phyloP scores from a whole-genome alignment of 2,888 invertebrate species.

The Sisyra nigra region DNA sequence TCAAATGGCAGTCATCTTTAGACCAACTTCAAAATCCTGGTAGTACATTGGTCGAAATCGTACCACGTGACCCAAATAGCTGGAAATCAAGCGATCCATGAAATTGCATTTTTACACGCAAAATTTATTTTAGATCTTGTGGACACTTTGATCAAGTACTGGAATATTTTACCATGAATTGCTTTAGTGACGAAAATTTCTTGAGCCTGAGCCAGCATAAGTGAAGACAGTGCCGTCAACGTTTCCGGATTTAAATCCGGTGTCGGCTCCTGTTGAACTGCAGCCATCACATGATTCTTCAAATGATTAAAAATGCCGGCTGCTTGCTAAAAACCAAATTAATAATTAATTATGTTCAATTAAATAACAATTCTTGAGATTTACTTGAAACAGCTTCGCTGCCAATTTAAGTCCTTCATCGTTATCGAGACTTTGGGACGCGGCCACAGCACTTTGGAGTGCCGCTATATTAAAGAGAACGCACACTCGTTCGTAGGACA shows the following conservation, averaged over 20 bases:
- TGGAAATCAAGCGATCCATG: too few species aligned
- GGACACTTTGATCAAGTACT: too few species aligned
- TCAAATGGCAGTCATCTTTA: too few species aligned
- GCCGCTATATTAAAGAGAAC: conserved; percentile 94
- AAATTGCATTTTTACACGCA: too few species aligned
- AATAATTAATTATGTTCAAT: neutral
- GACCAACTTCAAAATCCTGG: too few species aligned
- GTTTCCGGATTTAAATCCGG: conserved; percentile 91
- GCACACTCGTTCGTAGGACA: conserved; percentile 87
- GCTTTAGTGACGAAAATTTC: conserved; percentile 95
- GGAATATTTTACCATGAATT: conserved; percentile 51
- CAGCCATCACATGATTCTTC: conserved; percentile 61
- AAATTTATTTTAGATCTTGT: too few species aligned
- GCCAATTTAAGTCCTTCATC: conserved; percentile 90
- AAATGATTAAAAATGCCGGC: conserved; percentile 80
- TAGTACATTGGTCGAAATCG: too few species aligned
- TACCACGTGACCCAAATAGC: too few species aligned
- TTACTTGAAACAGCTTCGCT: conserved; percentile 79
- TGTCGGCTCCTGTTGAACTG: conserved; percentile 89
- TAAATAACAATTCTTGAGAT: conserved; percentile 4
- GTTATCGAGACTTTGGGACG: conserved; percentile 66
- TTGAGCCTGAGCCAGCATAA: conserved; percentile 98
- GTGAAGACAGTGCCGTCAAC: conserved; percentile 62
- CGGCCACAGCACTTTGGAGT: conserved; percentile 76
- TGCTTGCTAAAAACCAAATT: conserved; percentile 45